Evolutionary conservation across 1,140 invertebrate species (phyloP).

Genomic region (Cotesia glomerata): DNA sequence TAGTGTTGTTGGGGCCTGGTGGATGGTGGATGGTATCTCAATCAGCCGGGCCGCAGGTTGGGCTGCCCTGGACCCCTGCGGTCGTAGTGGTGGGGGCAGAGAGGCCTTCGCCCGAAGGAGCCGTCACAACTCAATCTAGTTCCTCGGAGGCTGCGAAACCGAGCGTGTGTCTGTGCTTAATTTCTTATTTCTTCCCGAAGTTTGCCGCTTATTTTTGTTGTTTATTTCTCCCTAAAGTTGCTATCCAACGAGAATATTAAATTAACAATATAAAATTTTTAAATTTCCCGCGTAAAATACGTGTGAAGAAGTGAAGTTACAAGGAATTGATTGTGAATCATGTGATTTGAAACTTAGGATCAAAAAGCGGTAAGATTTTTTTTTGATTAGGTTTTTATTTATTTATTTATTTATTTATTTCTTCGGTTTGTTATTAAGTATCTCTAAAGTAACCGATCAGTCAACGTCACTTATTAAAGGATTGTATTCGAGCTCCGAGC

Average conservation of each 20-base stretch:
- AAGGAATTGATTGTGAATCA: neutral
- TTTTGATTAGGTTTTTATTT: neutral
- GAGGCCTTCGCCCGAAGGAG: slow-evolving; percentile 49
- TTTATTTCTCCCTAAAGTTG: neutral
- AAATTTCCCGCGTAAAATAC: neutral
- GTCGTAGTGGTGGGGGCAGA: slow-evolving; percentile 39
- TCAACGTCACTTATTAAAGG: neutral
- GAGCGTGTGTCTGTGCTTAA: slow-evolving; percentile 8
- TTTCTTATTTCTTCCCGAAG: neutral
- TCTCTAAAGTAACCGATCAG: slow-evolving; percentile 1
- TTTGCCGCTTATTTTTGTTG: neutral
- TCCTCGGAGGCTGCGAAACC: slow-evolving; percentile 48
- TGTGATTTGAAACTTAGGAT: neutral
- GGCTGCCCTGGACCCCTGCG: slow-evolving; percentile 48
- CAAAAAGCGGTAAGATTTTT: neutral
- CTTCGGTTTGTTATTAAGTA: too few relatives aligned
- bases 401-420: neutral
- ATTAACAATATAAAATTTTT: too few relatives aligned
- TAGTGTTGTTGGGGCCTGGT: slow-evolving; percentile 46
- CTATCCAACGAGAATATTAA: neutral
- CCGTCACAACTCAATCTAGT: slow-evolving; percentile 63
- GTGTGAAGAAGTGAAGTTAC: neutral
- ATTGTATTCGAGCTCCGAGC: neutral
- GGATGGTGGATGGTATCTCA: slow-evolving; percentile 58
- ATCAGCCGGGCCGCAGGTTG: slow-evolving; percentile 54